phyloP scores from a whole-genome alignment of 2,797 vertebrate genomes.

The Pelobates cultripes region DNA sequence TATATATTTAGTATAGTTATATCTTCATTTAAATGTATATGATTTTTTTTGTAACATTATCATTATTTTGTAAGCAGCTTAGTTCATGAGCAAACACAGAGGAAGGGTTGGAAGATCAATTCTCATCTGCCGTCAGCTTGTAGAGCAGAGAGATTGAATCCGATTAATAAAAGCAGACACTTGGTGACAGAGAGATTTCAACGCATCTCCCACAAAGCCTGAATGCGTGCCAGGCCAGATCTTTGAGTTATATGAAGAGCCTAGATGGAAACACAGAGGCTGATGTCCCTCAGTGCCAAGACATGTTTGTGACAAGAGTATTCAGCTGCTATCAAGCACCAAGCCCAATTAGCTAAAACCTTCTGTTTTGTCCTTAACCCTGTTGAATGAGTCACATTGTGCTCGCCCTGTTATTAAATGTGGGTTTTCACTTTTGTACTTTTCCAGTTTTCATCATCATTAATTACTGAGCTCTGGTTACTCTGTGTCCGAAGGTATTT shows the following conservation, averaged over 20 bases:
- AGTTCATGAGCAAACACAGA: not conserved
- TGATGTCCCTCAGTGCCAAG: slow-evolving; percentile 22
- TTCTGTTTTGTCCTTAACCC: not conserved
- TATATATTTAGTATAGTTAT: too few relatives aligned
- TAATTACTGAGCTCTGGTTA: slow-evolving; percentile 42
- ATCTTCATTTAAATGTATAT: too few relatives aligned
- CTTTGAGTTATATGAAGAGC: slow-evolving; percentile 16
- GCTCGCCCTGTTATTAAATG: slow-evolving; percentile 32
- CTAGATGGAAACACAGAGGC: slow-evolving; percentile 34
- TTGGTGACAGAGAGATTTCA: slow-evolving; percentile 26
- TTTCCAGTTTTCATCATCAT: slow-evolving; percentile 41
- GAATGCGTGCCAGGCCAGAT: slow-evolving; percentile 11
- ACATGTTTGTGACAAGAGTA: slow-evolving; percentile 43
- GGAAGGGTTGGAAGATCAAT: not conserved
- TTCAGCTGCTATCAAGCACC: slow-evolving; percentile 42
- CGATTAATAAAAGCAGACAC: slow-evolving; percentile 21
- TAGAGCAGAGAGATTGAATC: slow-evolving; percentile 17
- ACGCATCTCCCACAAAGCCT: slow-evolving; percentile 5
- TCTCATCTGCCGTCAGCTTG: slow-evolving; percentile 3
- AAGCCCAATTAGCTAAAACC: slow-evolving; percentile 52
- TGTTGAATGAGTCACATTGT: slow-evolving; percentile 29
- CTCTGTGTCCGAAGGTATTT: slow-evolving; percentile 39
- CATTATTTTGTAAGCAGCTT: not conserved
- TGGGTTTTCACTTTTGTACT: slow-evolving; percentile 9
- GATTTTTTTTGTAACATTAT: not conserved